Conservation (phyloP, 2,797 vertebrate genomes). For the Hyperoplus immaculatus region DNA sequence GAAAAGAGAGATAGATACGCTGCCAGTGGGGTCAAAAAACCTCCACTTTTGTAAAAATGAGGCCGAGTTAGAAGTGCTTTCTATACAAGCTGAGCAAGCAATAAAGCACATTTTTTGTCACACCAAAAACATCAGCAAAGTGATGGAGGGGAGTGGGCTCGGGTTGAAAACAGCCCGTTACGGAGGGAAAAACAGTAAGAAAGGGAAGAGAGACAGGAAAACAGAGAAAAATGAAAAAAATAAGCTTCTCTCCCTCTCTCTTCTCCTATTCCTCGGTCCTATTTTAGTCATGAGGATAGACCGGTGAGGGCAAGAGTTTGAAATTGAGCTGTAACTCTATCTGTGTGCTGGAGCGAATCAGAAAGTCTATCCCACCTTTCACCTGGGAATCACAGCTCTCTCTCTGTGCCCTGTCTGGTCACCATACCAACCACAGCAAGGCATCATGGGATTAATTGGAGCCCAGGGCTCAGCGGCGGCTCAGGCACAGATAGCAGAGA, state of each 20-base stretch:
- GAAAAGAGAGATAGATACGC: constrained; percentile 64
- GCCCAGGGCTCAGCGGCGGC: constrained; percentile 80
- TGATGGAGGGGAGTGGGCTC: constrained; percentile 31
- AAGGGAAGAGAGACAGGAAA: constrained; percentile 52
- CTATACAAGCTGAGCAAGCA: constrained; percentile 75
- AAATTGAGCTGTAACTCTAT: constrained; percentile 87
- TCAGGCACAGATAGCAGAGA: constrained; percentile 62
- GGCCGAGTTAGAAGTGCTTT: constrained; percentile 56
- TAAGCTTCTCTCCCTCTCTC: constrained; percentile 63
- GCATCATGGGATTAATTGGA: constrained; percentile 86
- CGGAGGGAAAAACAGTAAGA: constrained; percentile 39
- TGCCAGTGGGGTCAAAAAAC: constrained; percentile 67
- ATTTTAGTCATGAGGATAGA: constrained; percentile 78
- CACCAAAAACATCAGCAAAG: constrained; percentile 53
- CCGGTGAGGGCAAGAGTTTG: constrained; percentile 76
- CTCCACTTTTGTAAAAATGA: constrained; percentile 65
- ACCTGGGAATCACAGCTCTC: constrained; percentile 86
- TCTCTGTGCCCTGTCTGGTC: constrained; percentile 79
- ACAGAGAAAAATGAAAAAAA: constrained; percentile 61
- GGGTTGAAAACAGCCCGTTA: constrained; percentile 29
- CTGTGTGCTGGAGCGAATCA: constrained; percentile 87
- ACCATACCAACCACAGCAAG: constrained; percentile 81
- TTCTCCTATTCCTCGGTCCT: constrained; percentile 60
- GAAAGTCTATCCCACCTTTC: constrained; percentile 90
- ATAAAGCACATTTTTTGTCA: constrained; percentile 72